These are phyloP conservation scores for Solenopsis invicta DNA, from an alignment of 1,140 invertebrate species.

Conservation along the genomic window DNA sequence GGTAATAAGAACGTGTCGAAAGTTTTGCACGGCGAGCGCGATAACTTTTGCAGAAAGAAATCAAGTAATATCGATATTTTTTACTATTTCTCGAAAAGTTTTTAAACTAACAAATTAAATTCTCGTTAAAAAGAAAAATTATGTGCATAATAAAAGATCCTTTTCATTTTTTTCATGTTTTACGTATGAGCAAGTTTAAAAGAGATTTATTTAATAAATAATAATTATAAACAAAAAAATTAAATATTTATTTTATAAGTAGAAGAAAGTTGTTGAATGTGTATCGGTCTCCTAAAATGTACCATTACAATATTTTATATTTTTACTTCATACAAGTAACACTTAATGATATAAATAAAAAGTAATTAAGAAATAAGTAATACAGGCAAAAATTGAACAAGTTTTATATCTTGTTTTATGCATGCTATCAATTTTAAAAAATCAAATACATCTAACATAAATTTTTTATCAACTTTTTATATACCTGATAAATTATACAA, in stretches of 20 bases:
- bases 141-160: neutral
- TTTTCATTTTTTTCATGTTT: neutral
- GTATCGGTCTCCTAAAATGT: no score
- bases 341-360: no score
- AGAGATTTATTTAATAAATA: neutral
- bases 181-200: neutral
- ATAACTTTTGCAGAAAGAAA: constrained; percentile 5
- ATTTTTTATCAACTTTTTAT: no score
- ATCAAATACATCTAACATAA: no score
- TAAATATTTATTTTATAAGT: neutral
- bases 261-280: no score
- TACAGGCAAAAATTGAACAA: no score
- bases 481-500: no score
- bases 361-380: no score
- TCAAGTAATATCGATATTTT: constrained; percentile 16
- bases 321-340: no score
- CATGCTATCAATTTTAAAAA: no score
- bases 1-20: constrained; percentile 48
- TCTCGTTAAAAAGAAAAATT: neutral
- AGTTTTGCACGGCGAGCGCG: constrained; percentile 5
- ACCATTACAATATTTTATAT: no score
- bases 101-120: constrained; percentile 11
- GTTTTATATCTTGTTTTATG: no score
- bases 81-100: neutral
- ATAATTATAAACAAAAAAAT: constrained; percentile 10